These are phyloP conservation scores for Ephestia elutella DNA, from an alignment of 1,140 invertebrate genomes.

Conservation along the genomic window DNA sequence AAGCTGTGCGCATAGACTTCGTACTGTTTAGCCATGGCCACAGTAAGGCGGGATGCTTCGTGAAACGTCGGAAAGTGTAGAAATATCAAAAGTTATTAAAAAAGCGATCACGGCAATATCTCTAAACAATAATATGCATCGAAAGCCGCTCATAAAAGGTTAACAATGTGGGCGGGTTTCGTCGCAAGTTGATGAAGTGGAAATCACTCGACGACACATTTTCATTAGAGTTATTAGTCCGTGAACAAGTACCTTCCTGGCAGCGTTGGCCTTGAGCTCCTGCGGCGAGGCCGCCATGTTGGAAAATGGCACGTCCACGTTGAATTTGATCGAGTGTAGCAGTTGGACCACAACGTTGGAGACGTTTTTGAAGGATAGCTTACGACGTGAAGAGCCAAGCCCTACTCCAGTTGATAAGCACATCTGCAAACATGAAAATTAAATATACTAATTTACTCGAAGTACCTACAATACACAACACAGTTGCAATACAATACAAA, in stretches of 20 bases:
- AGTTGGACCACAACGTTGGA: conserved; percentile 93
- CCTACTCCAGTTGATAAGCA: conserved; percentile 78
- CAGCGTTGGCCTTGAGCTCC: conserved; percentile 77
- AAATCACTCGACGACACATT: conserved; percentile 7
- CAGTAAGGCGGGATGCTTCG: conserved; percentile 14
- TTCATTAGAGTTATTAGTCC: conserved; percentile 7
- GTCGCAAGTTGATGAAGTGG: conserved; percentile 8
- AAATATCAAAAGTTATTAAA: not conserved
- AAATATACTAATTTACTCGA: not conserved
- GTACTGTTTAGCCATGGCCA: conserved; percentile 46
- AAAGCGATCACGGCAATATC: not conserved
- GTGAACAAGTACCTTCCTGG: conserved; percentile 75
- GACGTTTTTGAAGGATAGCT: conserved; percentile 93
- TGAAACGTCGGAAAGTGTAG: not conserved
- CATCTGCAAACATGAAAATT: conserved; percentile 52
- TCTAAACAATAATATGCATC: not conserved
- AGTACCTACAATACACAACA: too few relatives aligned
- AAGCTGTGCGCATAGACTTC: conserved; percentile 46
- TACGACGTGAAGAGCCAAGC: conserved; percentile 79
- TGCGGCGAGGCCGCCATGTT: conserved; percentile 85
- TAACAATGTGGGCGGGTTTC: conserved; percentile 1
- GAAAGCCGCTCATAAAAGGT: not conserved
- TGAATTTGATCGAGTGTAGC: conserved; percentile 93
- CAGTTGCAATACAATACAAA: too few relatives aligned
- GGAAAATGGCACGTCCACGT: conserved; percentile 93